These are phyloP conservation scores for Sminthurides aquaticus DNA, from an alignment of 2,888 invertebrate genomes.

Conservation along the genomic window DNA sequence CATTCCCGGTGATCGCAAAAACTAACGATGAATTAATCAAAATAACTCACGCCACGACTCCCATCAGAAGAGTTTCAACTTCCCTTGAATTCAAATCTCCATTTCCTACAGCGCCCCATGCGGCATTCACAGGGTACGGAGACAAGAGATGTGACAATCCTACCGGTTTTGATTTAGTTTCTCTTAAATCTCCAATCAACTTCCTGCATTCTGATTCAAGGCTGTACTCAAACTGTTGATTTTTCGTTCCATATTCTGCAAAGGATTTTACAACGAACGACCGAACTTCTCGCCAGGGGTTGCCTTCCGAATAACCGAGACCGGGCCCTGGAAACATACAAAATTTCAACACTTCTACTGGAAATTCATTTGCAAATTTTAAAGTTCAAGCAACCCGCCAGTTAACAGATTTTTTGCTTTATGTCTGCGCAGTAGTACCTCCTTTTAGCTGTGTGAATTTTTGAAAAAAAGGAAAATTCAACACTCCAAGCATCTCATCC, in stretches of 20 bases:
- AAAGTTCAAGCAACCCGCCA: too few species aligned
- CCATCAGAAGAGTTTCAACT: neutral
- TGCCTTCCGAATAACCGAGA: neutral
- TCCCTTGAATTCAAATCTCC: neutral
- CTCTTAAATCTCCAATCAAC: neutral
- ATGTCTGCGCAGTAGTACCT: too few species aligned
- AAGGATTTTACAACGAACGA: neutral
- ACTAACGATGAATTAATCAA: neutral
- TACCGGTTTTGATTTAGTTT: neutral
- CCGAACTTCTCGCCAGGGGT: neutral
- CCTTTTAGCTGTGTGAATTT: too few species aligned
- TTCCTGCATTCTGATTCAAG: neutral
- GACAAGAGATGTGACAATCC: neutral
- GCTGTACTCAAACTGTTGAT: neutral
- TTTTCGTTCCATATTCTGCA: neutral
- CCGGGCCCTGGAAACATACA: too few species aligned
- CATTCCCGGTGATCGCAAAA: too few species aligned
- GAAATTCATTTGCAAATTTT: too few species aligned
- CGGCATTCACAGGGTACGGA: neutral
- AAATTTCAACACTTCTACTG: too few species aligned
- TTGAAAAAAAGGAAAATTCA: too few species aligned
- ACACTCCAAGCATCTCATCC: too few species aligned
- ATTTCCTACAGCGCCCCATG: neutral
- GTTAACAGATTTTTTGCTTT: too few species aligned
- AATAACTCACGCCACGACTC: neutral